These are phyloP conservation scores for Drosophila picticornis DNA, from an alignment of 2,888 invertebrate genomes.

Conservation along the genomic window DNA sequence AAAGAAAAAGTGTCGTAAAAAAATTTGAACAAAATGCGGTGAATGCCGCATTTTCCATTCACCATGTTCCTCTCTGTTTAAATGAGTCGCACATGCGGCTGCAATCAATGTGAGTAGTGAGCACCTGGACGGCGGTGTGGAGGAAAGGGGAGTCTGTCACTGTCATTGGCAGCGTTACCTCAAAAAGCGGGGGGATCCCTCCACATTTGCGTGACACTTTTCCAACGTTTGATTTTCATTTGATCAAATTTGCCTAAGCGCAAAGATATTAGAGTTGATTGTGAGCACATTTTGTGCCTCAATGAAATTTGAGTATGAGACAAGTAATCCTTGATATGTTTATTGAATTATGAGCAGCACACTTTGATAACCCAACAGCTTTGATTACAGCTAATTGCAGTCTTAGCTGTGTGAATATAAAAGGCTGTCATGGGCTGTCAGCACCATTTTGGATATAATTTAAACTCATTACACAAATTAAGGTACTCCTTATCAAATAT, in stretches of 20 bases:
- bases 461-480: background rate
- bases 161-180: constrained; percentile 39
- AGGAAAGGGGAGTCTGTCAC: constrained; percentile 16
- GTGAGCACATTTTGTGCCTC: constrained; percentile 5
- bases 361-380: background rate
- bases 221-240: constrained; percentile 57
- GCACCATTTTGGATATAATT: background rate
- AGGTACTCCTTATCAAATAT: background rate
- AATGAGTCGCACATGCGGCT: constrained; percentile 35
- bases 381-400: background rate
- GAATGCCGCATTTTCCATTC: constrained; percentile 3
- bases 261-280: constrained; percentile 32
- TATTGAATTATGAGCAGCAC: background rate
- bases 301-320: constrained; percentile 3
- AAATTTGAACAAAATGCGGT: constrained; percentile 21
- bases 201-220: constrained; percentile 48
- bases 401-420: background rate
- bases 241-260: constrained; percentile 44
- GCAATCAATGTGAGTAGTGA: constrained; percentile 69
- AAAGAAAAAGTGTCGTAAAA: constrained; percentile 22
- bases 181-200: background rate
- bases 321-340: constrained; percentile 8
- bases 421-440: background rate
- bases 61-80: constrained; percentile 18
- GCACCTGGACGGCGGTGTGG: constrained; percentile 1